Evolutionary conservation across 2,888 invertebrate genomes (phyloP).

Genomic region (Cyclophora albipunctata): DNA sequence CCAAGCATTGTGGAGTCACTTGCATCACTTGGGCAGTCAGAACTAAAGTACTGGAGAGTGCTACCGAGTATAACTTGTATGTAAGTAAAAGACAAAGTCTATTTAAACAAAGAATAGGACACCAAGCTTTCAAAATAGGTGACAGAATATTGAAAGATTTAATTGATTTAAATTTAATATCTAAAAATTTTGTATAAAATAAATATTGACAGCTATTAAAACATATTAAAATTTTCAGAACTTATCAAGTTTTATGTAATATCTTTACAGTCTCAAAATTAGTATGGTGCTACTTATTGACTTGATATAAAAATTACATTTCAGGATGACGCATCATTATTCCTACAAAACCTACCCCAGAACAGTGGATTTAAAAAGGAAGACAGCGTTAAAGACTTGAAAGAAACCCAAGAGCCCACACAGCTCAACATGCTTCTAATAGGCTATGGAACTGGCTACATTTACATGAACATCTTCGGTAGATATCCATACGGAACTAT

Average conservation of each 20-base stretch:
- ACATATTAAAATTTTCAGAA: too few relatives aligned
- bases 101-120: background rate
- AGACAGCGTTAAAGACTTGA: constrained; percentile 74
- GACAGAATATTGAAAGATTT: background rate
- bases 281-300: background rate
- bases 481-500: constrained; percentile 86
- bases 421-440: constrained; percentile 85
- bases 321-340: constrained; percentile 70
- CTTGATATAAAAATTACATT: constrained; percentile 2
- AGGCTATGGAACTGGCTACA: constrained; percentile 83
- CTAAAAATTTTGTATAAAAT: too few relatives aligned
- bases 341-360: constrained; percentile 74
- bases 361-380: constrained; percentile 74
- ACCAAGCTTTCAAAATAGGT: background rate
- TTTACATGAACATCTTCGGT: constrained; percentile 88
- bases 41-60: constrained; percentile 57
- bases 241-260: too few relatives aligned
- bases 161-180: background rate
- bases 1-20: constrained; percentile 78
- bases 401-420: constrained; percentile 75
- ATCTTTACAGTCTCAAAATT: too few relatives aligned
- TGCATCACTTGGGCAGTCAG: constrained; percentile 83
- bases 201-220: too few relatives aligned
- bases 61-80: constrained; percentile 61
- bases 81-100: constrained; percentile 33